phyloP scores from a whole-genome alignment of 2,797 vertebrate genomes.

The Manis crassicaudata region DNA sequence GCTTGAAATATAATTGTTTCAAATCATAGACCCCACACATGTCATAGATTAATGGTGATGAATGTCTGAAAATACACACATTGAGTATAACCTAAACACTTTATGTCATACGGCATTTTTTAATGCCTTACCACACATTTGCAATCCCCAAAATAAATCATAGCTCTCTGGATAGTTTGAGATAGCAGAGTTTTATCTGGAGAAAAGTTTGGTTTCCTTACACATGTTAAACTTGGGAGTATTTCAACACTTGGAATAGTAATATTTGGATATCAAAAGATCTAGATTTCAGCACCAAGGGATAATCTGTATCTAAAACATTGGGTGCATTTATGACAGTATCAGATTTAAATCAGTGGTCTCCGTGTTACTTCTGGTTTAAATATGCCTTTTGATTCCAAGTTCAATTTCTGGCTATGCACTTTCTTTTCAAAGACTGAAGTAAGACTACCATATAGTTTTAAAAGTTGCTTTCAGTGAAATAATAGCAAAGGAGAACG shows the following conservation, averaged over 20 bases:
- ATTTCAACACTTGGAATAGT: slow-evolving; percentile 74
- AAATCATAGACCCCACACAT: slow-evolving; percentile 65
- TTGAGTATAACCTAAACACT: slow-evolving; percentile 62
- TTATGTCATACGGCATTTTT: slow-evolving; percentile 48
- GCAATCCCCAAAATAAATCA: slow-evolving; percentile 62
- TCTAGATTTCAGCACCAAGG: slow-evolving; percentile 73
- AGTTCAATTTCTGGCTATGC: slow-evolving; percentile 36
- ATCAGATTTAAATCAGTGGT: slow-evolving; percentile 47
- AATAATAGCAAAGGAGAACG: slow-evolving; percentile 54
- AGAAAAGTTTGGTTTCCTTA: slow-evolving; percentile 72
- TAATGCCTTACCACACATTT: slow-evolving; percentile 66
- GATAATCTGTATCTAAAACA: slow-evolving; percentile 73
- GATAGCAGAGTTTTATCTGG: slow-evolving; percentile 60
- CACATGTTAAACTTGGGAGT: slow-evolving; percentile 73
- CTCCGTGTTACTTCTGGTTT: slow-evolving; percentile 45
- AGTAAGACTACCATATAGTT: slow-evolving; percentile 30
- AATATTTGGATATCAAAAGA: slow-evolving; percentile 81
- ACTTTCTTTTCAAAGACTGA: slow-evolving; percentile 17
- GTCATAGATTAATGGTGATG: slow-evolving; percentile 53
- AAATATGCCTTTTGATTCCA: slow-evolving; percentile 56
- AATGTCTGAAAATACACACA: slow-evolving; percentile 68
- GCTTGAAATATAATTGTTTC: slow-evolving; percentile 51
- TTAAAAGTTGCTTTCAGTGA: slow-evolving; percentile 43
- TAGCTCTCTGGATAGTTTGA: slow-evolving; percentile 13
- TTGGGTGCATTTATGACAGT: slow-evolving; percentile 69